Evolutionary conservation across 2,888 invertebrate species (phyloP), one percentile per base, ranked within the genome.

Genomic region (Nasonovia ribisnigri): DNA sequence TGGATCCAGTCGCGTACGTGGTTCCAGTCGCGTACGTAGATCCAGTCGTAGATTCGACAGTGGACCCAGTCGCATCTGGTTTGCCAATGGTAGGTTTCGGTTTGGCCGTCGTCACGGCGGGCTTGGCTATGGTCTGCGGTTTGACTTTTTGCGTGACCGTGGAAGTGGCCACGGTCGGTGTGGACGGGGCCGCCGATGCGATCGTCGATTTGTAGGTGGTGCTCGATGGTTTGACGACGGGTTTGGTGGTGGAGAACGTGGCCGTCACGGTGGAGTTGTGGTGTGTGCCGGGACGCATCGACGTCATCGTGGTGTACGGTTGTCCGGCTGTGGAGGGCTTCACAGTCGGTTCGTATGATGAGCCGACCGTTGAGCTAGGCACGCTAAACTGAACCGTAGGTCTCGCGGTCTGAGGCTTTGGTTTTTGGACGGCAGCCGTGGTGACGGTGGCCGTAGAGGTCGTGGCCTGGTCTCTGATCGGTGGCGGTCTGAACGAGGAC

Each of bases 361-460:
- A 87, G 4, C 90, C 48, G n/a, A 77, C 60, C 36, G 92, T 91
- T 26, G 94, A 93, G 54, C 94, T 60, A 11, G 96, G 96, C 94
- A 96, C 95, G 16, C 88, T 95, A 0, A 95, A 95, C 94, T 96
- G 96, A 95, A 95, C 96, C 94, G 96, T 96, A 0, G 95, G 94
- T 88, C 94, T 95, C 4, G 94, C 94, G 6, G 94, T 94, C 57
- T 90, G 92, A 16, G 92, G 95, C 86, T 92, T 95, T 13, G 94
- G 88, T 46, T 93, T 94, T n/a, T 94, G 94, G 26, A 91, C 91
- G 54, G 93, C 86, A 77, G 96, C 94, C n/a, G 88, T 36, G 51
- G 94, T 94, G 13, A 95, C 94, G 94, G 67, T 67, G 54, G 93
- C 84, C 67, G 96, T 94, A 36, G 93, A 84, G 84, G 96, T 94